Evolutionary conservation across 2,113 vertebrate species (phyloP).

Genomic region (Bubo bubo): DNA sequence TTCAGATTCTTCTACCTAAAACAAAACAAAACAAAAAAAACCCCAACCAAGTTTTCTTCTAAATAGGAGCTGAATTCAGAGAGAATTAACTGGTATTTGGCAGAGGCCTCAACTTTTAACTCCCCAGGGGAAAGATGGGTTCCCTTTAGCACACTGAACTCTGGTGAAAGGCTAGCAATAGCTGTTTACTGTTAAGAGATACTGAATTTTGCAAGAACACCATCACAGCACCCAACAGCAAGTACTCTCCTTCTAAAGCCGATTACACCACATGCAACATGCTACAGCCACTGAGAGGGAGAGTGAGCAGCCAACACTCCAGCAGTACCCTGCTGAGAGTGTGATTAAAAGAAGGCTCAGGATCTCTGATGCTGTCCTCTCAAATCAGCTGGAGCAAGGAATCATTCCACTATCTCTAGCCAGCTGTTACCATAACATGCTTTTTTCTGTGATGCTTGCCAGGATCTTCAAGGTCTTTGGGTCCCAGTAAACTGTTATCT

Average conservation of each 20-base stretch:
- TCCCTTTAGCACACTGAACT: background rate
- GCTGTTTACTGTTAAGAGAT: background rate
- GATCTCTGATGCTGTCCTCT: background rate
- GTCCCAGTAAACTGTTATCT: background rate
- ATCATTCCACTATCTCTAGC: background rate
- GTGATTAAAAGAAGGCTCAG: background rate
- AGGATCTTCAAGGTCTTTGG: background rate
- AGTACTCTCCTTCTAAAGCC: background rate
- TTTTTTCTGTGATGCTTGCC: background rate
- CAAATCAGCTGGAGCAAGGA: background rate
- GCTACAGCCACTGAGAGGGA: background rate
- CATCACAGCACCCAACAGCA: background rate
- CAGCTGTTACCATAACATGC: fast-evolving
- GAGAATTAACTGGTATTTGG: background rate
- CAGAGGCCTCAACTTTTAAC: background rate
- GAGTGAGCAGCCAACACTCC: background rate
- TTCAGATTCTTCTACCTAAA: background rate
- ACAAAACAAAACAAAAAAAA: background rate
- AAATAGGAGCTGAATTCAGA: background rate
- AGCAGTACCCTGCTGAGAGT: background rate
- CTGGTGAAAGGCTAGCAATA: background rate
- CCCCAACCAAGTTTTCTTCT: background rate
- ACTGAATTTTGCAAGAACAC: background rate
- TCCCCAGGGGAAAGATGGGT: background rate
- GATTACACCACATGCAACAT: background rate